These are phyloP conservation scores for Nothobranchius kuhntae DNA, from an alignment of 2,113 vertebrate genomes.

Conservation along the genomic window DNA sequence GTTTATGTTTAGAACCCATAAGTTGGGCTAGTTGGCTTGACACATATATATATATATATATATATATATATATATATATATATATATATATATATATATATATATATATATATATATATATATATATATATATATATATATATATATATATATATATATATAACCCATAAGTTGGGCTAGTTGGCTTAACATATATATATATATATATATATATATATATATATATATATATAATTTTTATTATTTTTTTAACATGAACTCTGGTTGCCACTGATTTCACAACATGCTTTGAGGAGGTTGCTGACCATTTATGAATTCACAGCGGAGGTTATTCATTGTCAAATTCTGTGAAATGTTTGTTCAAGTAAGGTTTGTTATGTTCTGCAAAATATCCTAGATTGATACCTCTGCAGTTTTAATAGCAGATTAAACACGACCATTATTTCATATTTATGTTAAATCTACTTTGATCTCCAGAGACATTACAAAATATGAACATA, in stretches of 20 bases:
- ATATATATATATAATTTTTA: too few relatives aligned
- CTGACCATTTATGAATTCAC: slow-evolving; percentile 1
- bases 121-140: too few relatives aligned
- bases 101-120: too few relatives aligned
- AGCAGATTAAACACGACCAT: slow-evolving; percentile 17
- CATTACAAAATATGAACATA: slow-evolving; percentile 5
- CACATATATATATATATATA: too few relatives aligned
- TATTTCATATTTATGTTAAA: not conserved
- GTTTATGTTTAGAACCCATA: not conserved
- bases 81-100: too few relatives aligned
- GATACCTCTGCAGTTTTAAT: not conserved
- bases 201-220: too few relatives aligned
- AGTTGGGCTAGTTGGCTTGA: not conserved
- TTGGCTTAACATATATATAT: too few relatives aligned
- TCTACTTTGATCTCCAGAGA: not conserved
- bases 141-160: too few relatives aligned
- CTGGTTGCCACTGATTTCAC: slow-evolving; percentile 31
- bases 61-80: too few relatives aligned
- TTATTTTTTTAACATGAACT: not conserved
- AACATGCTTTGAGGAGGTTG: slow-evolving; percentile 26
- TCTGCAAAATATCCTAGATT: slow-evolving; percentile 3
- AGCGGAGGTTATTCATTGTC: slow-evolving; percentile 4
- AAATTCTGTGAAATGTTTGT: slow-evolving; percentile 44
- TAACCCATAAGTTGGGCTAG: not conserved
- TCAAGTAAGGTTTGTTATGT: slow-evolving; percentile 16